Conservation (phyloP, 2,797 vertebrate species). For the Erethizon dorsatum region DNA sequence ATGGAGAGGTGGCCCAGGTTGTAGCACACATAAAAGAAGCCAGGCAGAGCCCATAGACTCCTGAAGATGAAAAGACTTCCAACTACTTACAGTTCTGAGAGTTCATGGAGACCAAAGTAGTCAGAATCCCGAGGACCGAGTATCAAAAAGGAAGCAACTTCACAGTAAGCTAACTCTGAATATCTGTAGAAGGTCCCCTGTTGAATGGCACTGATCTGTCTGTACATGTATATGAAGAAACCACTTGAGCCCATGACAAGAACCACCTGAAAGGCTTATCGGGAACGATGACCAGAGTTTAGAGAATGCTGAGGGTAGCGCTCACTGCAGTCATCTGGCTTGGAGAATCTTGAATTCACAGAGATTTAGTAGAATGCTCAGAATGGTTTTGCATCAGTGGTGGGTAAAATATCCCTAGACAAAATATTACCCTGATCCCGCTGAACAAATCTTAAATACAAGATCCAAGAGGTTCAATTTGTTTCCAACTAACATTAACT, state of each 20-base stretch:
- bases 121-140: not conserved
- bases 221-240: not conserved
- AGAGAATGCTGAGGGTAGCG: not conserved
- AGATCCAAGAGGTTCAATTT: not conserved
- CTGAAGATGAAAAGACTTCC: not conserved
- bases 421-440: not conserved
- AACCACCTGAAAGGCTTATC: too few relatives aligned
- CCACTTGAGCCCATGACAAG: not conserved
- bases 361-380: not conserved
- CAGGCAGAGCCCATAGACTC: not conserved
- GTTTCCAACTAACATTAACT: not conserved
- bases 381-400: not conserved
- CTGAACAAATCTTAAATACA: not conserved
- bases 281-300: too few relatives aligned
- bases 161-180: not conserved
- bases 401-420: not conserved
- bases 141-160: not conserved
- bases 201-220: not conserved
- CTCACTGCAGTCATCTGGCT: too few relatives aligned
- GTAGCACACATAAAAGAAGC: not conserved
- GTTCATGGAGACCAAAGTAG: not conserved
- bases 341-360: not conserved
- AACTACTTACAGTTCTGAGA: not conserved
- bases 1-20: not conserved
- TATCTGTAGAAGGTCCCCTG: not conserved